Percentiles rank a stretch among this genome's conserved stretches.
These are phyloP conservation scores for Harmothoe impar DNA, from an alignment of 2,888 invertebrate species.

Conservation along the genomic window DNA sequence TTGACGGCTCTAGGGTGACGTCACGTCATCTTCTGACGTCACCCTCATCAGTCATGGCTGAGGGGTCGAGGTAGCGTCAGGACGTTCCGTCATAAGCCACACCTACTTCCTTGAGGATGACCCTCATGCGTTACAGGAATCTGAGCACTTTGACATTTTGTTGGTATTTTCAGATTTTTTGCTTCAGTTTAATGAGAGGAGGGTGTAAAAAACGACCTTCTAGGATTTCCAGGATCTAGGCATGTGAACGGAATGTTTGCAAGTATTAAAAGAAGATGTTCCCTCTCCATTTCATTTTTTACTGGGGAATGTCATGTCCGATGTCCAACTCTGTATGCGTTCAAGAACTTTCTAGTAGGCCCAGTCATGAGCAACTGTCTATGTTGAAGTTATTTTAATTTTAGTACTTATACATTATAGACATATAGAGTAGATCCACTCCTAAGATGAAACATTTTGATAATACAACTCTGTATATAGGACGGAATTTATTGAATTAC, in stretches of 20 bases:
- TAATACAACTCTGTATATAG: no score
- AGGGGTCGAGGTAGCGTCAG: background rate
- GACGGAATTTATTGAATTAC: no score
- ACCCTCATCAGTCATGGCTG: background rate
- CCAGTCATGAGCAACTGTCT: no score
- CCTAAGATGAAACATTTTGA: no score
- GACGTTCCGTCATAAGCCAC: slow-evolving; percentile 23
- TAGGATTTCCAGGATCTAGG: background rate
- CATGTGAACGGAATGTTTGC: slow-evolving; percentile 20
- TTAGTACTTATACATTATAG: no score
- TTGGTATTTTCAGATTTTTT: background rate
- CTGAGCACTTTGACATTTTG: background rate
- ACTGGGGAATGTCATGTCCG: no score
- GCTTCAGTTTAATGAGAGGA: background rate
- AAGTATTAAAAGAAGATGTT: background rate
- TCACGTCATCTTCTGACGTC: slow-evolving; percentile 29
- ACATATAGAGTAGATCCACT: no score
- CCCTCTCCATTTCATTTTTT: no score
- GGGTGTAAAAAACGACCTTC: background rate
- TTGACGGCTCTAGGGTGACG: slow-evolving; percentile 28
- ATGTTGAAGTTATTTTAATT: no score
- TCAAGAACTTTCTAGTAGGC: no score
- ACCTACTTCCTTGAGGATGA: background rate
- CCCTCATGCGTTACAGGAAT: background rate
- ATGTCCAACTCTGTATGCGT: no score